Percentiles rank a stretch among this genome's conserved stretches.
phyloP scores from a whole-genome alignment of 2,888 invertebrate species.

The Epinotia ramella region DNA sequence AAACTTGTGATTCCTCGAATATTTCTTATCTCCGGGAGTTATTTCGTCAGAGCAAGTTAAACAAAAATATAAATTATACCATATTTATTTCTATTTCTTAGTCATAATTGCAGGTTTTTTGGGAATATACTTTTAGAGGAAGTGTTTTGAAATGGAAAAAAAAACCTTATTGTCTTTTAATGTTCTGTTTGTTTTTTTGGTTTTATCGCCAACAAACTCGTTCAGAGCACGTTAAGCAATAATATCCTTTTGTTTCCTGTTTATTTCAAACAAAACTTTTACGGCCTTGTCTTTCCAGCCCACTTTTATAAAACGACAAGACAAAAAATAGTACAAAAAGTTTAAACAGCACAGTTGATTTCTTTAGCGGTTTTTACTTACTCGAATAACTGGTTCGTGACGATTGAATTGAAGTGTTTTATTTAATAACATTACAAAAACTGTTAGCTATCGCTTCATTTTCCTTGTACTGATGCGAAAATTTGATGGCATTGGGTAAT shows the following conservation, averaged over 20 bases:
- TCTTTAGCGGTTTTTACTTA: conserved; percentile 6
- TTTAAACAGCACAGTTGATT: not conserved
- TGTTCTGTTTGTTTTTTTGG: not conserved
- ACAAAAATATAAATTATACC: too few relatives aligned
- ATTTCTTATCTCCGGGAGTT: too few relatives aligned
- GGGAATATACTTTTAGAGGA: too few relatives aligned
- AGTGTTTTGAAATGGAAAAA: too few relatives aligned
- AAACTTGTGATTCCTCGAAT: too few relatives aligned
- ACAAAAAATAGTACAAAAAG: conserved; percentile 36
- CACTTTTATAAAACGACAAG: conserved; percentile 9
- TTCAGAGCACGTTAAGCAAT: not conserved
- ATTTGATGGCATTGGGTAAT: not conserved
- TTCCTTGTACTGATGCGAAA: not conserved
- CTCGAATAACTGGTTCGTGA: not conserved
- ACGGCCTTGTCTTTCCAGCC: conserved; percentile 23
- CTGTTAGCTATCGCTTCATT: not conserved
- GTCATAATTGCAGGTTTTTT: too few relatives aligned
- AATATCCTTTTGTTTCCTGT: conserved; percentile 27
- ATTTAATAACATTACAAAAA: not conserved
- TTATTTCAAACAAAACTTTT: conserved; percentile 15
- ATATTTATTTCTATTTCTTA: too few relatives aligned
- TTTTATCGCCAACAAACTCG: not conserved
- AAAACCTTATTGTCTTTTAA: too few relatives aligned
- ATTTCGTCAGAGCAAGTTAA: too few relatives aligned
- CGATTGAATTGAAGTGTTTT: not conserved